Percentiles rank a stretch among this genome's conserved stretches.
Evolutionary conservation across 2,797 vertebrate genomes (phyloP).

Genomic region (Coregonus suidteri): DNA sequence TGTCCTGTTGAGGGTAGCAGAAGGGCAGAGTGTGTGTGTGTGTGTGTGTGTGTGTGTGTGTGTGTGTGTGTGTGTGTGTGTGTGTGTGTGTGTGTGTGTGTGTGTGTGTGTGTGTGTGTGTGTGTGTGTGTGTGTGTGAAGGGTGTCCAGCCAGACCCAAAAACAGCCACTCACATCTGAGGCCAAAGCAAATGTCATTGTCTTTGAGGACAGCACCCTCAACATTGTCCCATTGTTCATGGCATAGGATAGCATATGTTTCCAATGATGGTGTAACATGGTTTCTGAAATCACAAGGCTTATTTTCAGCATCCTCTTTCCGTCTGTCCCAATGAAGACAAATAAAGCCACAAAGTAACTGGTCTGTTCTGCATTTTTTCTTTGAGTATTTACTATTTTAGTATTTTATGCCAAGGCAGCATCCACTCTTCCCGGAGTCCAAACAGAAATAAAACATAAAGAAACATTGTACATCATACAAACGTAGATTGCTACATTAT

Average conservation of each 20-base stretch:
- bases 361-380: constrained; percentile 14
- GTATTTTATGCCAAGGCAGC: not conserved
- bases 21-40: constrained; percentile 13
- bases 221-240: not conserved
- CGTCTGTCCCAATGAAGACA: constrained; percentile 16
- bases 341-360: constrained; percentile 19
- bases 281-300: not conserved
- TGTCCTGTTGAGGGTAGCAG: constrained; percentile 34
- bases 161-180: constrained; percentile 10
- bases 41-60: constrained; percentile 15
- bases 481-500: no score
- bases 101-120: constrained; percentile 11
- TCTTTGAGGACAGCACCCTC: constrained; percentile 3
- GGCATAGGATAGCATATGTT: not conserved
- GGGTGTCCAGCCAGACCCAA: constrained; percentile 6
- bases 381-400: no score
- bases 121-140: not conserved
- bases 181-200: constrained; percentile 9
- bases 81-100: constrained; percentile 11
- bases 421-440: no score
- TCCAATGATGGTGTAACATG: not conserved
- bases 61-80: constrained; percentile 12
- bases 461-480: no score
- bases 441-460: no score
- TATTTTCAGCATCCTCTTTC: constrained; percentile 20